Evolutionary conservation across 1,140 invertebrate species (phyloP), one percentile per base, ranked within the genome.

Genomic region (Kradibia gibbosae): DNA sequence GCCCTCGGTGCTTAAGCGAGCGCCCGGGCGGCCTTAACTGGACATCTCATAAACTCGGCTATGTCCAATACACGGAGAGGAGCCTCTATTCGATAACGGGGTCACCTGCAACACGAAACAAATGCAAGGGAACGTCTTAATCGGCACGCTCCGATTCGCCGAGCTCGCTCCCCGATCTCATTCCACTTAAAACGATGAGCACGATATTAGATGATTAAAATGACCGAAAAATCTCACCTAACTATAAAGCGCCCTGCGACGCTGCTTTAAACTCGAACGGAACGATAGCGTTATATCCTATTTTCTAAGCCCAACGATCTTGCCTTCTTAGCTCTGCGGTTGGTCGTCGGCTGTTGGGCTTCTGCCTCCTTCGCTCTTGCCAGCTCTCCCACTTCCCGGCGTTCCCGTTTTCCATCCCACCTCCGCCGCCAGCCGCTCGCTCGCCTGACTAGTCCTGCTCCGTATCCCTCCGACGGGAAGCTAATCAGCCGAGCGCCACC

Each of bases 71-170:
- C 4, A n/a, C 25, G 50, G 10, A 39, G 15, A 2, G 15, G 11
- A 53, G 17, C 25, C 28, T 13, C n/a, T 4, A 2, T 1, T 17
- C 25, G 22, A 50, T 8, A 45, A 57, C 42, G 39, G n/a, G 67
- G 31, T 15, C 28, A 73, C 53, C 78, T 80, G 70, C 72, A 80
- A 80, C 78, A 80, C 53, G 28, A 80, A 55, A 70, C 42, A 79
- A 79, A 79, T 11, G 39, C 31, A 45, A 45, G 22, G 22, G 0
- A 17, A n/a, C 65, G 1, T 36, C 57, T 71, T n/a, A 71, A 31
- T 53, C 10, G 20, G 17, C 8, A 34, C 60, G 20, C 50, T 11
- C 22, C 17, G 3, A 53, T 3, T 2, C 50, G 1, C 3, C 31
- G 8, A 1, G 25, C 39, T 39, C 42, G 25, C 28, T 1, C 31